Evolutionary conservation across 1,140 invertebrate genomes (phyloP), one percentile per base, ranked within the genome.

Genomic region (Epicauta chinensis): DNA sequence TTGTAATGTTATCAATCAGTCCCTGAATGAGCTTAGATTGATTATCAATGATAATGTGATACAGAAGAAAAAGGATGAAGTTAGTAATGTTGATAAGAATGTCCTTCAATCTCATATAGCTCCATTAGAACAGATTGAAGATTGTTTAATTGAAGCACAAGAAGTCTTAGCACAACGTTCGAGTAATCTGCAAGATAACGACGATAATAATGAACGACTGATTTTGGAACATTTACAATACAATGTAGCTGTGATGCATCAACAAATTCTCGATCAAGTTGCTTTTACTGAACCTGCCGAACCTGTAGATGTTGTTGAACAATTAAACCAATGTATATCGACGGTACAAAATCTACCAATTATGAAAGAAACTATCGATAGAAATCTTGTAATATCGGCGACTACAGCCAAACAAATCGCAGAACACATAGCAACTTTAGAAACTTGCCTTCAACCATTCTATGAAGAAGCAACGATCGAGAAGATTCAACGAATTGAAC

Each of bases 191-290:
- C 52, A 51, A 14, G 23, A 53, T 29, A 35, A 44, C 32, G 35
- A 43, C 4, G n/a, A n/a, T n/a, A n/a, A n/a, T n/a, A 55, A 59
- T 42, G 43, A 61, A 5, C 57, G 58, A 51, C 16, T 29, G 11
- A 31, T 59, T 14, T 31, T 65, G 3, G 54, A 65, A 55, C 61
- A 63, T 37, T 36, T 65, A 15, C 63, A 65, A 34, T 65, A 65
- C 34, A 65, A 65, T 38, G 61, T 65, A 11, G 63, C 63, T 3
- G 58, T 63, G 9, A 65, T 65, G 57, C 63, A 65, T 50, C 61
- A 63, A 37, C 57, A 63, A 36, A 61, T 65, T 35, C 16, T 65
- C 37, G 62, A 64, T 34, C 60, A 65, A 53, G 56, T 56, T 9
- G 54, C 58, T 29, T 56, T 61, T 36, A n/a, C 46, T 9, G 59